These are phyloP conservation scores for Rhinogobio ventralis DNA, from an alignment of 2,797 vertebrate genomes.

Conservation along the genomic window DNA sequence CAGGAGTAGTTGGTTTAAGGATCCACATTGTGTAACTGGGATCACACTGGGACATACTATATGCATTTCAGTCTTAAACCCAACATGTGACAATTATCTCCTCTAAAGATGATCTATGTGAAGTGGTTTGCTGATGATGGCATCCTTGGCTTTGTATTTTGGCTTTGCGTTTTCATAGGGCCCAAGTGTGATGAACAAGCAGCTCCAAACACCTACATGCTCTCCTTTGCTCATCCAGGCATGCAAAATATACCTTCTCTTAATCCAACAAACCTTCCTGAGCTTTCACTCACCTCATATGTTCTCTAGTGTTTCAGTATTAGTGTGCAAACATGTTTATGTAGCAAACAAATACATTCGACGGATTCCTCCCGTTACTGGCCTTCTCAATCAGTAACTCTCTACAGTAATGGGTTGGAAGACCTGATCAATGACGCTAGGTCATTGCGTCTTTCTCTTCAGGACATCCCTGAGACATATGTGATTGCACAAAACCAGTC, in stretches of 20 bases:
- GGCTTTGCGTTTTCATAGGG: slow-evolving; percentile 53
- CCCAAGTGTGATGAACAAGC: slow-evolving; percentile 11
- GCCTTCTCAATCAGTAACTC: slow-evolving; percentile 52
- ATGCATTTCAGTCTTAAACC: slow-evolving; percentile 5
- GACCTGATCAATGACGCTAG: slow-evolving; percentile 70
- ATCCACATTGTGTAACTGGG: slow-evolving; percentile 50
- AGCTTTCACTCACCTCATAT: slow-evolving; percentile 54
- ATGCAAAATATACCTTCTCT: slow-evolving; percentile 32
- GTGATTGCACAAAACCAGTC: slow-evolving; percentile 70
- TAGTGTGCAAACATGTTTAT: slow-evolving; percentile 71
- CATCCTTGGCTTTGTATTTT: slow-evolving; percentile 58
- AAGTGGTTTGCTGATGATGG: slow-evolving; percentile 65
- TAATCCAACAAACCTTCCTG: slow-evolving; percentile 35
- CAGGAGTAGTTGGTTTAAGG: slow-evolving; percentile 55
- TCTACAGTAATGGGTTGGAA: slow-evolving; percentile 70
- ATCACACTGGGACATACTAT: slow-evolving; percentile 32
- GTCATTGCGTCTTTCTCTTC: slow-evolving; percentile 71
- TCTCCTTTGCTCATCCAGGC: background rate
- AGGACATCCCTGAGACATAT: slow-evolving; percentile 81
- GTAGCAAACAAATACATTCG: slow-evolving; percentile 65
- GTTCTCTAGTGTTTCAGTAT: slow-evolving; percentile 74
- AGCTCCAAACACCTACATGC: slow-evolving; percentile 25
- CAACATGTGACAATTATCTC: slow-evolving; percentile 31
- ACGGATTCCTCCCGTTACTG: slow-evolving; percentile 61
- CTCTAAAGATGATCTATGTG: slow-evolving; percentile 25